These are phyloP conservation scores for Cryptocephalus primarius DNA, from an alignment of 2,888 invertebrate genomes.

Conservation along the genomic window DNA sequence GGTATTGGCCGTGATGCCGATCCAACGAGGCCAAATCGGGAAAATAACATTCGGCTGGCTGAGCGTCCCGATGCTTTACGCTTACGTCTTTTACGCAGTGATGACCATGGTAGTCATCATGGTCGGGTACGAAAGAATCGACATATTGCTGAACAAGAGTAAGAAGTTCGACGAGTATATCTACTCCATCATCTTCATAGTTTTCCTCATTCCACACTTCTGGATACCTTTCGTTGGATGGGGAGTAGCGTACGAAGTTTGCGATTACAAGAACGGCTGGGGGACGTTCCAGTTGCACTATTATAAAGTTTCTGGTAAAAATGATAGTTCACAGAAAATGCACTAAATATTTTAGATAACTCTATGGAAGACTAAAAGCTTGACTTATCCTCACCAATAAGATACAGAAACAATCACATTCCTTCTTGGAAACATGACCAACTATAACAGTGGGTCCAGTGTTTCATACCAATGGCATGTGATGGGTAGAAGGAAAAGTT, in stretches of 20 bases:
- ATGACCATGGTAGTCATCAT: constrained; percentile 47
- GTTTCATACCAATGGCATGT: too few species aligned
- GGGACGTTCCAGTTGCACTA: constrained; percentile 50
- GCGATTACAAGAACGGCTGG: constrained; percentile 59
- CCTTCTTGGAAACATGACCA: too few species aligned
- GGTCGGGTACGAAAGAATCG: constrained; percentile 51
- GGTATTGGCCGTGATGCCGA: constrained; percentile 56
- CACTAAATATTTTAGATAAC: too few species aligned
- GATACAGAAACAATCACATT: too few species aligned
- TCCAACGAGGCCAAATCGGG: constrained; percentile 32
- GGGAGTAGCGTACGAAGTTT: constrained; percentile 58
- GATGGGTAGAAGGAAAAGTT: too few species aligned
- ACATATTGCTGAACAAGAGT: constrained; percentile 47
- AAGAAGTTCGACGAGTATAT: constrained; percentile 59
- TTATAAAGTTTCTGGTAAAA: constrained; percentile 33
- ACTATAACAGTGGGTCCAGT: too few species aligned
- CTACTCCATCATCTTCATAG: constrained; percentile 54
- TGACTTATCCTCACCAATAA: too few species aligned
- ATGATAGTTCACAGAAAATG: too few species aligned
- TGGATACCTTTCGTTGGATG: constrained; percentile 61
- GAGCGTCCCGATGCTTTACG: constrained; percentile 52
- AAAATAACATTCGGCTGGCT: constrained; percentile 54
- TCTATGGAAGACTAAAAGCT: too few species aligned
- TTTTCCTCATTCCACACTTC: constrained; percentile 57
- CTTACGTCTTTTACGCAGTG: constrained; percentile 50